phyloP scores from a whole-genome alignment of 2,797 vertebrate genomes.

The Mormyrus hasselquistii region DNA sequence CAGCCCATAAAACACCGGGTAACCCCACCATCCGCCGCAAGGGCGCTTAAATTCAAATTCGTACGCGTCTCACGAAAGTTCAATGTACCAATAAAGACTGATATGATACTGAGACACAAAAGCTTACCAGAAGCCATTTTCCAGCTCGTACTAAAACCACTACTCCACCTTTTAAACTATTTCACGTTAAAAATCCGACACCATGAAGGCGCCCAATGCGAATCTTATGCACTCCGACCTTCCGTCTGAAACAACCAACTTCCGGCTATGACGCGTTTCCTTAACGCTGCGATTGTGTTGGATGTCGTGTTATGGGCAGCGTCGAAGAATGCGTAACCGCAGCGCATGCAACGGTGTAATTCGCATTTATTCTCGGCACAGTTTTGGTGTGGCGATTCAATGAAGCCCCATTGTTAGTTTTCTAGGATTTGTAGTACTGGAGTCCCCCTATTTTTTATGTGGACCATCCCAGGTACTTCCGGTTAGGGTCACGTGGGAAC shows the following conservation, averaged over 20 bases:
- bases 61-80: not conserved
- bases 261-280: not conserved
- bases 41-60: not conserved
- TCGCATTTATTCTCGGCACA: not conserved
- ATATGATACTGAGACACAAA: accelerated
- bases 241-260: conserved; percentile 16
- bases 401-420: not conserved
- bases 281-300: not conserved
- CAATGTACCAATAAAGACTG: not conserved
- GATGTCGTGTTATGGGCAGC: not conserved
- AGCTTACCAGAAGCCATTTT: conserved; percentile 66
- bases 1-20: not conserved
- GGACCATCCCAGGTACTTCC: not conserved
- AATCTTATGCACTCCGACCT: conserved; percentile 42
- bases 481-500: not conserved
- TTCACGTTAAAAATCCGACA: conserved; percentile 45
- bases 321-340: not conserved
- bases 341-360: not conserved
- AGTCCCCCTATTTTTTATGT: not conserved
- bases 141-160: conserved; percentile 29
- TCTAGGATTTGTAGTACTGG: not conserved
- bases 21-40: not conserved
- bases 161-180: conserved; percentile 11
- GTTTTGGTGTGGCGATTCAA: not conserved
- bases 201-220: conserved; percentile 33